Evolutionary conservation across 2,113 vertebrate species (phyloP).

Genomic region (Alethe diademata): DNA sequence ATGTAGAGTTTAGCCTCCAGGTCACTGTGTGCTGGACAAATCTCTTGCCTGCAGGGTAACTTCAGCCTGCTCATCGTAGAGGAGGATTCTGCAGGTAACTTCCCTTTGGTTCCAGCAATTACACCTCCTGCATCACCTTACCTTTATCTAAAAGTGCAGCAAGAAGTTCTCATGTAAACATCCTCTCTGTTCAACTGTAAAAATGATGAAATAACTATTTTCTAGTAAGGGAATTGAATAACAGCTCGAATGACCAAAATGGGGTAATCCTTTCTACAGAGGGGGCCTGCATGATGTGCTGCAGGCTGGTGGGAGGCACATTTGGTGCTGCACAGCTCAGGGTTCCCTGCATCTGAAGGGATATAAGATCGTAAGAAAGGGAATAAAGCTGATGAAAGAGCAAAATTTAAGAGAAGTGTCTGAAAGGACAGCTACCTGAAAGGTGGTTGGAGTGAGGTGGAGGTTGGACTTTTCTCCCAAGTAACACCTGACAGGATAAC

Average conservation of each 20-base stretch:
- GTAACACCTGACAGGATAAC: neutral
- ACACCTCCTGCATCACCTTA: neutral
- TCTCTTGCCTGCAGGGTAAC: neutral
- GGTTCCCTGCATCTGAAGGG: neutral
- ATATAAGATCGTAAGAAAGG: neutral
- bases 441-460: neutral
- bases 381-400: neutral
- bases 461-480: neutral
- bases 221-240: neutral
- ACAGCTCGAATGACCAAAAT: accelerated
- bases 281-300: accelerated
- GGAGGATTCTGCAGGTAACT: neutral
- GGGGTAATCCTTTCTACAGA: neutral
- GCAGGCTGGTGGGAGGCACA: neutral
- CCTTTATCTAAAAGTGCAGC: neutral
- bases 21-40: neutral
- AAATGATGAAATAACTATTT: neutral
- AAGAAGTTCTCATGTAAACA: neutral
- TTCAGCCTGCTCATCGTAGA: neutral
- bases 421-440: neutral
- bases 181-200: neutral
- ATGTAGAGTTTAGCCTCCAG: neutral
- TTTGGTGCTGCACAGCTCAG: neutral
- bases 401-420: neutral
- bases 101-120: neutral